Evolutionary conservation across 2,113 vertebrate species (phyloP).

Genomic region (Fulica atra): DNA sequence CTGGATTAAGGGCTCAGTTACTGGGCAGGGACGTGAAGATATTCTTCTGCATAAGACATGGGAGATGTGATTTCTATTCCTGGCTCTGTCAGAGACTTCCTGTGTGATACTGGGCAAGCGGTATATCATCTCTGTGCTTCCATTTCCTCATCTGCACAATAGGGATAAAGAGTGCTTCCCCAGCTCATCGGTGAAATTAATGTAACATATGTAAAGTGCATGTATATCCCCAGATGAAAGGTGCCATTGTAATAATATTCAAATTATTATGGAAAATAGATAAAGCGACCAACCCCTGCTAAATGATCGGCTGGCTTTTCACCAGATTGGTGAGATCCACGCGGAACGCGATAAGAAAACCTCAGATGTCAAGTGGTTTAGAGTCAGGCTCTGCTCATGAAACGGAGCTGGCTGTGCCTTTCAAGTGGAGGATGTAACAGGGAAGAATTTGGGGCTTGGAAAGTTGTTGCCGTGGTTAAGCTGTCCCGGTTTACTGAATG

Average conservation of each 20-base stretch:
- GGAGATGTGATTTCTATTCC: conserved; percentile 65
- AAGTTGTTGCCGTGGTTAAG: background rate
- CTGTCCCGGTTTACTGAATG: background rate
- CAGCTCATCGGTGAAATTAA: conserved; percentile 67
- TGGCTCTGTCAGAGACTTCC: conserved; percentile 67
- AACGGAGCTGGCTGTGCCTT: conserved; percentile 43
- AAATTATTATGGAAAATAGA: conserved; percentile 70
- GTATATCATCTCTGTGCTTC: conserved; percentile 45
- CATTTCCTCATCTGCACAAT: conserved; percentile 66
- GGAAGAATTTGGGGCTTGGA: conserved; percentile 27
- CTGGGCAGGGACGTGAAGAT: conserved; percentile 51
- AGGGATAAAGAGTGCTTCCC: conserved; percentile 65
- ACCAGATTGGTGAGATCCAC: conserved; percentile 65
- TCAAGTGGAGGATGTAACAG: conserved; percentile 57
- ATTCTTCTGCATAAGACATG: conserved; percentile 62
- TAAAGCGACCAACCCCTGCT: conserved; percentile 63
- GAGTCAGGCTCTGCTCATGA: conserved; percentile 51
- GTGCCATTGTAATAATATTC: conserved; percentile 71
- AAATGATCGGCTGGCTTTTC: conserved; percentile 60
- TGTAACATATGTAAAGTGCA: conserved; percentile 71
- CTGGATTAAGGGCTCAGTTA: conserved; percentile 62
- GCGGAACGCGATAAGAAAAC: conserved; percentile 61
- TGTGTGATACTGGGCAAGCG: conserved; percentile 44
- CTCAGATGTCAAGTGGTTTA: conserved; percentile 69
- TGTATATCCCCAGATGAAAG: conserved; percentile 71